These are phyloP conservation scores for Lithophane socia DNA, from an alignment of 2,888 invertebrate genomes.

Conservation along the genomic window DNA sequence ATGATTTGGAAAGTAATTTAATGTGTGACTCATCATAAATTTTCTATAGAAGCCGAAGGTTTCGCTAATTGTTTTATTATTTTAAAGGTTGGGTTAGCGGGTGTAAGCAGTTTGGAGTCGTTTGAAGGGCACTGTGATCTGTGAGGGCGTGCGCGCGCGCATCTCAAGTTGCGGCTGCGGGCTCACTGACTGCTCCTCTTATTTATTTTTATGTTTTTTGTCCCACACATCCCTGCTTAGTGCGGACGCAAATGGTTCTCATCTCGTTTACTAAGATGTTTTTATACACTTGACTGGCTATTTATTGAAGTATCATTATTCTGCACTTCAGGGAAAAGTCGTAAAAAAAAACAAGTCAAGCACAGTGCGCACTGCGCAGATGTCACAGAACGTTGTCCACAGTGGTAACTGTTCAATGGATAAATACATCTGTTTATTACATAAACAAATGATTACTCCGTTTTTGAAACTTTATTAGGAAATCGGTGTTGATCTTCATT, in stretches of 20 bases:
- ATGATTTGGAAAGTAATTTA: constrained; percentile 64
- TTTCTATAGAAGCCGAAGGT: constrained; percentile 7
- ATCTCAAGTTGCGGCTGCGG: constrained; percentile 69
- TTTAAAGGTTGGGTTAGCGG: constrained; percentile 29
- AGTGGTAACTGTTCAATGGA: constrained; percentile 23
- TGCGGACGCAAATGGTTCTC: constrained; percentile 86
- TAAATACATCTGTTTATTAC: constrained; percentile 8
- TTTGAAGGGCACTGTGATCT: constrained; percentile 43
- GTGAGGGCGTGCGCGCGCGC: constrained; percentile 46
- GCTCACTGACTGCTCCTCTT: constrained; percentile 77
- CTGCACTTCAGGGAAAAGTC: constrained; percentile 72
- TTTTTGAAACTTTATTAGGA: constrained; percentile 16
- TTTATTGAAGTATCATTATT: constrained; percentile 80
- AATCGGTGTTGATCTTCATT: constrained; percentile 8
- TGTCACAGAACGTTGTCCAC: constrained; percentile 31
- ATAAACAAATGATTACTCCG: constrained; percentile 15
- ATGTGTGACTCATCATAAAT: constrained; percentile 31
- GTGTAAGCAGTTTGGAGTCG: constrained; percentile 38
- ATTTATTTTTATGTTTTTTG: constrained; percentile 80
- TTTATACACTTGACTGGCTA: constrained; percentile 80
- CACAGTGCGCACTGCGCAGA: constrained; percentile 46
- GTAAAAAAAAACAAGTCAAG: constrained; percentile 61
- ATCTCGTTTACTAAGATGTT: constrained; percentile 86
- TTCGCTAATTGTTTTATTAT: constrained; percentile 23
- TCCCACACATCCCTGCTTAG: constrained; percentile 81